Evolutionary conservation across 2,888 invertebrate species (phyloP).

Genomic region (Lathronympha strigana): DNA sequence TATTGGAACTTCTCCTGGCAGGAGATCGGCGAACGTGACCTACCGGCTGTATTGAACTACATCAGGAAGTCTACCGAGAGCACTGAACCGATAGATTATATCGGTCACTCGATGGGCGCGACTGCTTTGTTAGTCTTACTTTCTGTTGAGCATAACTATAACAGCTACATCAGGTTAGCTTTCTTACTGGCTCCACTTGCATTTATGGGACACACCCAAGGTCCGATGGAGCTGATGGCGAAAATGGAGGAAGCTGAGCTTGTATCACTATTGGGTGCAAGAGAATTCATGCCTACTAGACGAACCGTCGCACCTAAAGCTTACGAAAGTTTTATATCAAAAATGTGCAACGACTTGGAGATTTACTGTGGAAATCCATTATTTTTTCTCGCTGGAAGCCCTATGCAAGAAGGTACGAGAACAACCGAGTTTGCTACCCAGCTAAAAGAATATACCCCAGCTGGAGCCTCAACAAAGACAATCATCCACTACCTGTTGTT

Average conservation of each 20-base stretch:
- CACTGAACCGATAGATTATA: conserved; percentile 58
- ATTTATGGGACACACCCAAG: conserved; percentile 59
- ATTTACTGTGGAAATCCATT: conserved; percentile 67
- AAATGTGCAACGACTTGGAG: conserved; percentile 58
- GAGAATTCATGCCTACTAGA: conserved; percentile 62
- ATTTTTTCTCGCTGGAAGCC: conserved; percentile 62
- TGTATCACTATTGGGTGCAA: conserved; percentile 54
- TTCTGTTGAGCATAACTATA: conserved; percentile 60
- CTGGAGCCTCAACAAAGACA: conserved; percentile 68
- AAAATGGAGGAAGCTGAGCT: conserved; percentile 49
- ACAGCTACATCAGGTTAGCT: conserved; percentile 62
- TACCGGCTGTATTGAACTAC: conserved; percentile 65
- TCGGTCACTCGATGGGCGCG: conserved; percentile 74
- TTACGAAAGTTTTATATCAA: conserved; percentile 50
- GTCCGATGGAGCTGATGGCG: conserved; percentile 58
- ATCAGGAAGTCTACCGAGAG: conserved; percentile 56
- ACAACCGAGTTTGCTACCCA: conserved; percentile 56
- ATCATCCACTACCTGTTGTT: conserved; percentile 67
- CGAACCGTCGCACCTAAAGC: conserved; percentile 47
- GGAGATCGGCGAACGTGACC: conserved; percentile 68
- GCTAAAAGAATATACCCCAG: conserved; percentile 63
- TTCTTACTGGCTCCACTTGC: conserved; percentile 66
- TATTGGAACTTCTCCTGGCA: conserved; percentile 71
- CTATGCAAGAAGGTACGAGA: conserved; percentile 48
- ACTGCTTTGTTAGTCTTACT: conserved; percentile 65